Conservation (phyloP, 2,113 vertebrate genomes). For the Stigmatopora nigra region DNA sequence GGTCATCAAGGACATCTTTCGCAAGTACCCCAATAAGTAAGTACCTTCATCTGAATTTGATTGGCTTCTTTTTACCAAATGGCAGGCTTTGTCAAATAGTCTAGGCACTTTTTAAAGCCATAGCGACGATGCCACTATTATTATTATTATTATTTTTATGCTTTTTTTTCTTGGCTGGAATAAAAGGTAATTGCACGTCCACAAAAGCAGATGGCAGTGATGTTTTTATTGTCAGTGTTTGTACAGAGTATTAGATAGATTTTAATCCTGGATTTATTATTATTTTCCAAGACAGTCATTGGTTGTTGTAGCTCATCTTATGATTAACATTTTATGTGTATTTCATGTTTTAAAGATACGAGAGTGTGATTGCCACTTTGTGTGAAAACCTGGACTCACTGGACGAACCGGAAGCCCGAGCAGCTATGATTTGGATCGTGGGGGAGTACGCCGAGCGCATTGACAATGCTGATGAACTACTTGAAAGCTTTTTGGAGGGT, state of each 20-base stretch:
- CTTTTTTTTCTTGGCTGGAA: too few relatives aligned
- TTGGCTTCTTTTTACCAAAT: background rate
- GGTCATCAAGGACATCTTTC: constrained; percentile 98
- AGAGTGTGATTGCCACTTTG: constrained; percentile 92
- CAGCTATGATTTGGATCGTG: constrained; percentile 98
- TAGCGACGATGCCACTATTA: too few relatives aligned
- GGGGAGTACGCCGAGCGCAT: constrained; percentile 93
- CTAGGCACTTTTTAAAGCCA: too few relatives aligned
- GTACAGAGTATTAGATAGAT: too few relatives aligned
- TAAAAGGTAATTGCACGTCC: too few relatives aligned
- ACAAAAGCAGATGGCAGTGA: too few relatives aligned
- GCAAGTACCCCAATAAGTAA: constrained; percentile 99
- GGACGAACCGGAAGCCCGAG: constrained; percentile 90
- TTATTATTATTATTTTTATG: too few relatives aligned
- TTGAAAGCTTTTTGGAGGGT: constrained; percentile 94
- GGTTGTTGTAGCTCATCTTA: background rate
- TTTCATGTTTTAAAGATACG: constrained; percentile 72
- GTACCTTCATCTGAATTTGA: constrained; percentile 33
- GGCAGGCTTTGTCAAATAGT: too few relatives aligned
- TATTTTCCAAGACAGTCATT: background rate
- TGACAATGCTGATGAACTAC: constrained; percentile 88
- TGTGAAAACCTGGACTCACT: constrained; percentile 96
- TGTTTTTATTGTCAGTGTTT: too few relatives aligned
- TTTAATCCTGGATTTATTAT: background rate
- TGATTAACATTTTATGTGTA: background rate